These are phyloP conservation scores for Phataginus tetradactyla DNA, from an alignment of 2,797 vertebrate genomes.

Conservation along the genomic window DNA sequence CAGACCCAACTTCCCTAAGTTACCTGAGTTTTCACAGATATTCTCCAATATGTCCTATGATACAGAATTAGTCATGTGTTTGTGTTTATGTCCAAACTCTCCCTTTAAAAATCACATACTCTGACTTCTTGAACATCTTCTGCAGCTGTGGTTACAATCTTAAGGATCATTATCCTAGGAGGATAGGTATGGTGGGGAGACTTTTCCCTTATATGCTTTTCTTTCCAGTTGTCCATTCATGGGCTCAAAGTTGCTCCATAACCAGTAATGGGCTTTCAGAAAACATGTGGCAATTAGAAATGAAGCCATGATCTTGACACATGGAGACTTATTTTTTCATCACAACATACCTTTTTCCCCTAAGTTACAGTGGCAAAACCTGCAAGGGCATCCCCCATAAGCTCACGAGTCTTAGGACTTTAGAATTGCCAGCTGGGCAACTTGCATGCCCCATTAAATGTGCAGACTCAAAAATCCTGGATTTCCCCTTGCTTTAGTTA, in stretches of 20 bases:
- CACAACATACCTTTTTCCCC: background rate
- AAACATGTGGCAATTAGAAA: background rate
- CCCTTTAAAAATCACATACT: background rate
- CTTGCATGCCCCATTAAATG: conserved; percentile 66
- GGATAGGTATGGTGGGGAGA: background rate
- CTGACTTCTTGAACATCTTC: background rate
- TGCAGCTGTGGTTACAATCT: conserved; percentile 23
- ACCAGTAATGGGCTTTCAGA: background rate
- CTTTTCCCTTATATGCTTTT: background rate
- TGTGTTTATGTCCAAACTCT: background rate
- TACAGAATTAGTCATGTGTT: background rate
- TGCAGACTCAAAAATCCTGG: conserved; percentile 52
- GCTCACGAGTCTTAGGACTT: conserved; percentile 54
- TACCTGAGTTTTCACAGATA: background rate
- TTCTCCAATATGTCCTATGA: background rate
- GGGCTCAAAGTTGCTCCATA: background rate
- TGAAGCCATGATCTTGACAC: background rate
- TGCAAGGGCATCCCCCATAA: background rate
- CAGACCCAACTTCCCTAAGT: background rate
- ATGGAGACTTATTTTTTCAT: conserved; percentile 29
- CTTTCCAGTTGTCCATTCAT: background rate
- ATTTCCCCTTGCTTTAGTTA: conserved; percentile 64
- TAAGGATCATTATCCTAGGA: background rate
- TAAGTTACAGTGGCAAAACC: background rate
- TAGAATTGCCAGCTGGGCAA: conserved; percentile 43